Evolutionary conservation across 1,140 invertebrate genomes (phyloP), one percentile per base, ranked within the genome.

Genomic region (Antheraea mylitta): DNA sequence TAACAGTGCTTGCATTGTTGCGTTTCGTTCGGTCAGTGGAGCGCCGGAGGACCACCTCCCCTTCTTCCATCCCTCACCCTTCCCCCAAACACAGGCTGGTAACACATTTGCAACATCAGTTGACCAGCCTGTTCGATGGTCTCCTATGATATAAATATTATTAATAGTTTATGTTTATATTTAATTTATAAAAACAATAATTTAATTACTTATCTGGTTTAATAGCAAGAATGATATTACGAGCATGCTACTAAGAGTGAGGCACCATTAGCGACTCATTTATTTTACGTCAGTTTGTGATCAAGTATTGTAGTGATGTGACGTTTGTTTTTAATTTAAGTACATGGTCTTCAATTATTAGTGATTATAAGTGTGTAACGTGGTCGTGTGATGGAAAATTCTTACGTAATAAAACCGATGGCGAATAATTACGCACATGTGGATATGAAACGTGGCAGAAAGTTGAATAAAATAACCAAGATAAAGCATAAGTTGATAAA

Each of bases 401-500:
- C 45, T n/a, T 53, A 53, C 16, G 10, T 53, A 16, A 53, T n/a
- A 16, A 53, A 53, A 53, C 1, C 16, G 9, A 53, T 53, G 45
- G 13, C 16, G 45, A 53, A 53, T 13, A 53, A 53, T 13, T 0
- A 53, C 10, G 13, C 45, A 64, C 6, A 45, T 16, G 76, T 79
- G 78, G 78, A 79, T 75, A 59, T 87, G 85, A 89, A 87, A 69
- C 82, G 79, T 65, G 74, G 78, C 60, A 89, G 83, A 78, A 89
- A 84, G 64, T 75, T 67, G 68, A 82, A 86, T 75, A 87, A 82
- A 84, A 82, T 89, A 72, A 79, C 71, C 63, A 91, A 91, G 81
- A 80, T 89, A 67, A 89, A 86, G 80, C 77, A 84, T 74, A 91
- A 85, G 71, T 71, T 91, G 77, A 86, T 87, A 80, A 89, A 85